phyloP scores from a whole-genome alignment of 2,888 invertebrate species.

The Archips crataeganus region DNA sequence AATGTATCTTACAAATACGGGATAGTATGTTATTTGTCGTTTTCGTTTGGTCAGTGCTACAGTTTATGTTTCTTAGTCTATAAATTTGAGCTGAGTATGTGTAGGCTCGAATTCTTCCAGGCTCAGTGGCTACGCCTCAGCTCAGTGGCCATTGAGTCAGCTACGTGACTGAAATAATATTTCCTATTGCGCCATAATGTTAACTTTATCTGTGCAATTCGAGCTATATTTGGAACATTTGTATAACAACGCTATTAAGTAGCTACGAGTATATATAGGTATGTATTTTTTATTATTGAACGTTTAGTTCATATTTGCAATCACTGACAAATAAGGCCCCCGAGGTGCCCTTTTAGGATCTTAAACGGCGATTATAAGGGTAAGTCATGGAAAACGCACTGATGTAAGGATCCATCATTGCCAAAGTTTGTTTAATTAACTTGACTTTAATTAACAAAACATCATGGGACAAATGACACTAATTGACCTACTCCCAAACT shows the following conservation, averaged over 20 bases:
- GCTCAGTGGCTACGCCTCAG: conserved; percentile 27
- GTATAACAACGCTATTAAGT: neutral
- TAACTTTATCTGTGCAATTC: conserved; percentile 4
- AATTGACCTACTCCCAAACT: too few species aligned
- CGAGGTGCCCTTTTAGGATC: too few species aligned
- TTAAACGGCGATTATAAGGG: too few species aligned
- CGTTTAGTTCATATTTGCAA: too few species aligned
- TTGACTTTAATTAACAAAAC: too few species aligned
- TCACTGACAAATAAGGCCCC: too few species aligned
- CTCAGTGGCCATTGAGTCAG: conserved; percentile 24
- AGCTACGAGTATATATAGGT: neutral
- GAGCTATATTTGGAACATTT: neutral
- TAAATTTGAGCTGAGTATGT: conserved; percentile 16
- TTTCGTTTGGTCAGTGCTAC: neutral
- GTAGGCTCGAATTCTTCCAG: conserved; percentile 21
- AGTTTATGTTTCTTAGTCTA: neutral
- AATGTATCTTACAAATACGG: neutral
- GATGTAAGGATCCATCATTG: too few species aligned
- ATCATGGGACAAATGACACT: too few species aligned
- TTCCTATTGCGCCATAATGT: conserved; percentile 25
- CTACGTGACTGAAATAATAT: conserved; percentile 31
- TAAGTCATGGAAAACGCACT: too few species aligned
- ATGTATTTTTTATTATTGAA: too few species aligned
- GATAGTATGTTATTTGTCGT: neutral
- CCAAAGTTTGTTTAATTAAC: too few species aligned